Conservation (phyloP, 2,113 vertebrate species). For the Nettapus auritus region DNA sequence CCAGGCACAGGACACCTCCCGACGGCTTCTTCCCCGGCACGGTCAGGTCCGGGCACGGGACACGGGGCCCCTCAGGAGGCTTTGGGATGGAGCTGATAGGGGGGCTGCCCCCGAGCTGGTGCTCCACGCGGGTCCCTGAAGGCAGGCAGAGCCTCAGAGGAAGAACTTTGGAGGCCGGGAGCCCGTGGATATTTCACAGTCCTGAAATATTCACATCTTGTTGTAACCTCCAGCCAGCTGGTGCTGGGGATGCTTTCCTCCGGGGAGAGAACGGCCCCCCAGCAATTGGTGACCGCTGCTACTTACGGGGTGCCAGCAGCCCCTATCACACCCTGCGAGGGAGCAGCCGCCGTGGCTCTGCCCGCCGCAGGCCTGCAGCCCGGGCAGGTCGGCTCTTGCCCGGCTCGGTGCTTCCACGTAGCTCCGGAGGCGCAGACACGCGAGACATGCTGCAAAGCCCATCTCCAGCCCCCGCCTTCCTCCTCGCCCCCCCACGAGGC, state of each 20-base stretch:
- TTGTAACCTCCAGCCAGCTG: neutral
- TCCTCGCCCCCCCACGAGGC: neutral
- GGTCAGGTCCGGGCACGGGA: neutral
- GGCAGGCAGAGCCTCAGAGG: accelerated
- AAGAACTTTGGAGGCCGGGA: neutral
- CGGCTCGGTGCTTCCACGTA: neutral
- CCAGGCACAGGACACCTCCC: neutral
- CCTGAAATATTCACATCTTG: neutral
- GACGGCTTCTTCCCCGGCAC: neutral
- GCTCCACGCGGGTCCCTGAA: neutral
- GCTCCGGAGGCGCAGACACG: neutral
- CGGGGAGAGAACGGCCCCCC: neutral
- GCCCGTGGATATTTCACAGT: accelerated
- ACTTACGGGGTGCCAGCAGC: neutral
- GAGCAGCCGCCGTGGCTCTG: neutral
- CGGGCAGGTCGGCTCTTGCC: neutral
- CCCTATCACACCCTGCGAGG: neutral
- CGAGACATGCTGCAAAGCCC: neutral
- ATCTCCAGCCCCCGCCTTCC: neutral
- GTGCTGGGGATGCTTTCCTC: neutral
- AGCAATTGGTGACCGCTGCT: accelerated
- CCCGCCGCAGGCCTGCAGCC: neutral
- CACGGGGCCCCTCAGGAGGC: neutral
- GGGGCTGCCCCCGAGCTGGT: neutral
- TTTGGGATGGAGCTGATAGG: neutral